Evolutionary conservation across 2,888 invertebrate species (phyloP), one percentile per base, ranked within the genome.

Genomic region (Tetropium fuscum): DNA sequence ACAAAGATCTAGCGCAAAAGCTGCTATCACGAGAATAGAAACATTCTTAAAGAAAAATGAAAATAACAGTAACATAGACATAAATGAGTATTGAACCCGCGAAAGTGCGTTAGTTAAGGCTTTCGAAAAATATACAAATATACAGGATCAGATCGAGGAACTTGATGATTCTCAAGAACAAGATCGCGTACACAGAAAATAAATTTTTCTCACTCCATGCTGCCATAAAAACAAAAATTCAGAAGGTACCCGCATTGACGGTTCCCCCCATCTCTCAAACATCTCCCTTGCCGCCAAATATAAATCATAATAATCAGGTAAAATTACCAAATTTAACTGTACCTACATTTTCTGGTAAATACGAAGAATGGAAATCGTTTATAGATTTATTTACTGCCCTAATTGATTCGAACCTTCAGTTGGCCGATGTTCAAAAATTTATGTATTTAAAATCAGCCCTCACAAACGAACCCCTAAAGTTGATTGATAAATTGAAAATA

Each of bases 381-480:
- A 19, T 32, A 16, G 32, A 59, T 15, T 7, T 54, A 13, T 59
- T 47, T 32, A 54, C 1, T 2, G 48, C 48, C 3, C 25, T 54
- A 6, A 43, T 59, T 13, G 25, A 15, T 5, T 54, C 27, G 4
- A 60, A 60, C 36, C 10, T 6, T 1, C 48, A 34, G 18, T n/a
- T 60, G 4, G 38, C 19, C 22, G 22, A 55, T 10, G 13, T 49
- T 2, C 44, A 60, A 38, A 40, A 32, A 27, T 41, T 55, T 7
- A 49, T 60, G 19, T 60, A 60, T 18, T 8, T 60, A 4, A 55
- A 49, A 32, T 6, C 22, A 8, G 20, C n/a, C 4, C 22, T 55
- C 2, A 7, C 0, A 2, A 18, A 41, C 16, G 51, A 47, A 43
- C 43, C 48, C 15, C 15, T 55, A 6, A 53, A 45, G 4, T 22